Evolutionary conservation across 30 jellyfish, hydroid and myxozoan genomes (phyloP).

Genomic region (Hydra vulgaris): DNA sequence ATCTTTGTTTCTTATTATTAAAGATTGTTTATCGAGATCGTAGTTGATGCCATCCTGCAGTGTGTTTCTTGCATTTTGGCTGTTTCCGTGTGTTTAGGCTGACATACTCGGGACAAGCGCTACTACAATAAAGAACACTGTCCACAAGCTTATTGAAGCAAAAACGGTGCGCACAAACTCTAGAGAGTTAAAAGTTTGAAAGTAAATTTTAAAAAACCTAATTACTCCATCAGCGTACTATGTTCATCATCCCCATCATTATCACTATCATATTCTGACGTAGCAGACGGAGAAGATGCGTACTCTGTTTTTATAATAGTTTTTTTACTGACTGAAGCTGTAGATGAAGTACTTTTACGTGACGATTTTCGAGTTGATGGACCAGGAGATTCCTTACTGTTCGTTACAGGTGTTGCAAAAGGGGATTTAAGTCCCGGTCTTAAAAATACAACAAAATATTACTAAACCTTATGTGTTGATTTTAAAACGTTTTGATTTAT

Average conservation of each 20-base stretch:
- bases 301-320: not conserved
- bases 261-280: conserved; percentile 19
- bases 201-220: no score
- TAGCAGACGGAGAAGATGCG: conserved; percentile 10
- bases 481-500: no score
- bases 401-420: conserved; percentile 64
- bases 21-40: no score
- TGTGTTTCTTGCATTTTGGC: no score
- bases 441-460: not conserved
- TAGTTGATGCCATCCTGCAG: no score
- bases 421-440: conserved; percentile 51
- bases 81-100: no score
- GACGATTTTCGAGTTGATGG: not conserved
- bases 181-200: not conserved
- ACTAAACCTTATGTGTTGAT: no score
- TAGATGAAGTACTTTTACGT: not conserved
- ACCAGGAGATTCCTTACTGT: conserved; percentile 38
- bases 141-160: no score
- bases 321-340: not conserved
- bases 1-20: no score
- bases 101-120: no score
- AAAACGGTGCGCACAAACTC: no score
- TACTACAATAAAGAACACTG: no score
- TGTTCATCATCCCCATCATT: conserved; percentile 27
- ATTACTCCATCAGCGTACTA: not conserved